A percentile compares a stretch with the other conserved stretches of the same genome.
Evolutionary conservation across 2,797 vertebrate species (phyloP).

Genomic region (Malacoraja senta): DNA sequence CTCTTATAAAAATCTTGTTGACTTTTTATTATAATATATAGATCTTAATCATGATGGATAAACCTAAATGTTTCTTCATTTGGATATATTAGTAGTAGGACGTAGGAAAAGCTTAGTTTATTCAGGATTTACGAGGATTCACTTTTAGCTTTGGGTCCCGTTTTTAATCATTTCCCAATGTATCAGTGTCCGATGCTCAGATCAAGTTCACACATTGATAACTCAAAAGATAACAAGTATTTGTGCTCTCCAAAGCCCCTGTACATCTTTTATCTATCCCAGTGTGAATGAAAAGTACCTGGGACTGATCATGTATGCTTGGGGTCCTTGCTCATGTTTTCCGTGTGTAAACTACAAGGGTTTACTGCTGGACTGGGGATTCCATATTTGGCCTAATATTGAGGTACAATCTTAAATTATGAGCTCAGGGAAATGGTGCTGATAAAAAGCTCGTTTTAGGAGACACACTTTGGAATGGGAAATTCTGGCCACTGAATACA

Average conservation of each 20-base stretch:
- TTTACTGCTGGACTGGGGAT: not conserved
- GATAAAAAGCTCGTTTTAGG: not conserved
- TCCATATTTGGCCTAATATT: not conserved
- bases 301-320: not conserved
- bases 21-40: not conserved
- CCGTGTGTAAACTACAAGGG: not conserved
- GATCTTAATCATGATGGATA: not conserved
- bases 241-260: not conserved
- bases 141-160: not conserved
- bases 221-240: not conserved
- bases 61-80: not conserved
- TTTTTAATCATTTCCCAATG: not conserved
- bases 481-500: conserved; percentile 8
- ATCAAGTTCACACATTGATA: not conserved
- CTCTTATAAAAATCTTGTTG: not conserved
- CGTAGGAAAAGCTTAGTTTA: not conserved
- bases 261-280: not conserved
- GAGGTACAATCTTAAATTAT: not conserved
- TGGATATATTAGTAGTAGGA: not conserved
- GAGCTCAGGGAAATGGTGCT: conserved; percentile 15
- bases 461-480: conserved; percentile 30
- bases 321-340: not conserved
- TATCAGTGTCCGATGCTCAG: not conserved
- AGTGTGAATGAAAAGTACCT: not conserved
- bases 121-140: not conserved